Evolutionary conservation across 2,888 invertebrate species (phyloP), one percentile per base, ranked within the genome.

Genomic region (Cordilura impudica): DNA sequence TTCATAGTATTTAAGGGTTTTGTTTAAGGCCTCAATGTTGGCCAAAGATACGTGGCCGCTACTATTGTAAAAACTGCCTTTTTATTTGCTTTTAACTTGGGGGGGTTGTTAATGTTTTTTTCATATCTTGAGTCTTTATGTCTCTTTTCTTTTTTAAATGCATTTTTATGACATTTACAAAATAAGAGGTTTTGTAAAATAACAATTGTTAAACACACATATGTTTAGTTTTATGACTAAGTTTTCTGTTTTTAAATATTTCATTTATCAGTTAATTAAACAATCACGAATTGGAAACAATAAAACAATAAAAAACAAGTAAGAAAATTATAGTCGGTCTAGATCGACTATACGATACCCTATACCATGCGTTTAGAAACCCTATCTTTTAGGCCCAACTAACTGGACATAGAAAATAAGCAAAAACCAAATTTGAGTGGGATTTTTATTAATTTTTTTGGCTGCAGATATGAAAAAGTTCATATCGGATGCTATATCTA

Each of bases 31-130:
- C 81, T 79, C 81, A 82, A 81, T 71, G 81, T 81, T 84, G 83
- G 84, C 83, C 85, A 83, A 73, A 82, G 83, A 77, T 82, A 81
- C 84, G 85, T 83, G 84, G 86, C 84, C 77, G 60, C 53, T 56
- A 66, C 54, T 58, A 58, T 82, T 83, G 75, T 53, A 43, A 23
- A 29, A 53, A 23, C 45, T 53, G n/a, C n/a, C n/a, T 72, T 51
- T 63, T 63, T 75, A 70, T 61, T 63, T 53, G 35, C 47, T 77
- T 75, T 26, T 53, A 45, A 60, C 45, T 43, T 51, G 56, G 54
- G 45, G 19, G 60, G 56, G 49, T 65, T 18, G 31, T 18, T 49
- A 47, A 10, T 49, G 8, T 2, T 47, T 61, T 45, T 16, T 1
- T n/a, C 0, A 18, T 14, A 47, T n/a, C 35, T 12, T 14, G 21